Evolutionary conservation across 2,797 vertebrate species (phyloP), one percentile per base, ranked within the genome.

Genomic region (Steatocranus sp.): DNA sequence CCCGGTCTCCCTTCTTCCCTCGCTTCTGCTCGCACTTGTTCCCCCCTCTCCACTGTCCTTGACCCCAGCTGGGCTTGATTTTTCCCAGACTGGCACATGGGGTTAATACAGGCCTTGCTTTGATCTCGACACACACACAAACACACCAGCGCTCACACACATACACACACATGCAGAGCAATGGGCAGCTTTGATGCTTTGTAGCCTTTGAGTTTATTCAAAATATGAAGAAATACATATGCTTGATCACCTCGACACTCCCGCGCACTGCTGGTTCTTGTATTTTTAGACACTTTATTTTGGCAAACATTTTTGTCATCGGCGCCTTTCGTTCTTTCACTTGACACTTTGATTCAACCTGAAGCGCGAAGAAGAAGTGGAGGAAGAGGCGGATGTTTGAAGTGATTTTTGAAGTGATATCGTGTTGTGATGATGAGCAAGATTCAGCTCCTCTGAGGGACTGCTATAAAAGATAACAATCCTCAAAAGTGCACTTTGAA

Each of bases 1-100:
- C 92, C 87, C 78, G 4, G 73, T 81, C 78, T 81, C 75, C 82
- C 34, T n/a, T 74, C 38, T 70, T 80, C 43, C 84, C 83, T 87
- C 53, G 20, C 82, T 86, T 76, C 85, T 79, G 80, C 92, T 89
- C 83, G 83, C 90, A 90, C 90, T 92, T 86, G 86, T 84, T 86
- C 79, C 80, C 86, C 79, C 82, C 73, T 82, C 90, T 91, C 90
- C 88, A 91, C 91, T 92, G 89, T 93, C 94, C 94, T 93, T 94
- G 93, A 95, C 94, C 95, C 93, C 94, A 96, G 94, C 94, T 95
- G 95, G 93, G 92, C 92, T 95, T 96, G 91, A 95, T 96, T 96
- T 94, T 91, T 92, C 92, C 94, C 94, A 95, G 95, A 94, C 93
- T 95, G 94, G 94, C 94, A 95, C 94, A 95, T 94, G 94, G 93